phyloP scores from a whole-genome alignment of 1,140 invertebrate species.

The Bradynema listronoti region DNA sequence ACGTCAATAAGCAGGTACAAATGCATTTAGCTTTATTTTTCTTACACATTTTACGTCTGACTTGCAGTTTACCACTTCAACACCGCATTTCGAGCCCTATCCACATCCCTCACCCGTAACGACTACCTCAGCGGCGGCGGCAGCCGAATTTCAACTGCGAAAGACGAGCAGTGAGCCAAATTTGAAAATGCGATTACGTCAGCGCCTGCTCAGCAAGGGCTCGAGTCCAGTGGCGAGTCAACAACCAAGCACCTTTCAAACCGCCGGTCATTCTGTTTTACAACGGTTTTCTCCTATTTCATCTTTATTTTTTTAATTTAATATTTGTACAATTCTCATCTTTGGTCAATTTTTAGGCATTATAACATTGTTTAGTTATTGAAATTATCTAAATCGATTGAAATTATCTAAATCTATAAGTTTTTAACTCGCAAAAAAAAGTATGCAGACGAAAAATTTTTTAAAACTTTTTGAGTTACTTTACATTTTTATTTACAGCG shows the following conservation, averaged over 20 bases:
- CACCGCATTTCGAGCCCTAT: conserved; percentile 52
- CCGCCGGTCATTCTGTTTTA: conserved; percentile 6
- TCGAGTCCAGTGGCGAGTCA: conserved; percentile 20
- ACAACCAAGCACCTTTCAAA: background rate
- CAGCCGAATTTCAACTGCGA: conserved; percentile 50
- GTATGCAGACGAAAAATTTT: too few species aligned
- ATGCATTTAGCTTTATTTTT: too few species aligned
- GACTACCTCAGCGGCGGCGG: conserved; percentile 11
- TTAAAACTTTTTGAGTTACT: too few species aligned
- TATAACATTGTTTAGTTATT: too few species aligned
- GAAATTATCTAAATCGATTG: too few species aligned
- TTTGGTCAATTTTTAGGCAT: conserved; percentile 27
- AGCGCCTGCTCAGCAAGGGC: conserved; percentile 52
- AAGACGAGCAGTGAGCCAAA: conserved; percentile 58
- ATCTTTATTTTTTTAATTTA: conserved; percentile 13
- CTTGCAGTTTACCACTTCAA: too few species aligned
- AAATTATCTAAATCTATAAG: too few species aligned
- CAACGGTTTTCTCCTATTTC: background rate
- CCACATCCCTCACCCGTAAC: conserved; percentile 29
- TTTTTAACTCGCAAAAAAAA: too few species aligned
- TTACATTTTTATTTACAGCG: too few species aligned
- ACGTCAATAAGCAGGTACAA: too few species aligned
- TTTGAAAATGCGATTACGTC: conserved; percentile 52
- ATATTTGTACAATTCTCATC: conserved; percentile 22
- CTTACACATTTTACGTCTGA: too few species aligned